Percentiles rank a stretch among this genome's conserved stretches.
Conservation (phyloP, 2,113 vertebrate species). For the Xyliphius kryptos region DNA sequence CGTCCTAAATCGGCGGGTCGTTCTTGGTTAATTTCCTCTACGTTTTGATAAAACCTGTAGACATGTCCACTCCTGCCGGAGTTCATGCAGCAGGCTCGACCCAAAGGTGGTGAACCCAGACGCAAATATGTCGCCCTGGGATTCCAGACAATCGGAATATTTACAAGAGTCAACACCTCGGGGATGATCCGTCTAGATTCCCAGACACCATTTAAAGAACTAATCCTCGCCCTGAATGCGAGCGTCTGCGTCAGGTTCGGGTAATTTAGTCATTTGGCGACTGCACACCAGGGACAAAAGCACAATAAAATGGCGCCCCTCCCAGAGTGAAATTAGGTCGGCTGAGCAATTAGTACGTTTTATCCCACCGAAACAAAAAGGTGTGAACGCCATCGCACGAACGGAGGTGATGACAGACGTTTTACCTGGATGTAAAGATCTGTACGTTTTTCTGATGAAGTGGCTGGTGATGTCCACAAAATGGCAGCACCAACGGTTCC, state of each 20-base stretch:
- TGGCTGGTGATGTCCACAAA: too few relatives aligned
- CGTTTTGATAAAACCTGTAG: slow-evolving; percentile 25
- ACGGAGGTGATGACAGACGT: background rate
- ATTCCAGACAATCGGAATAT: slow-evolving; percentile 29
- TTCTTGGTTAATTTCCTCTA: slow-evolving; percentile 34
- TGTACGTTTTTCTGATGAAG: too few relatives aligned
- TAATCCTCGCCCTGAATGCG: too few relatives aligned
- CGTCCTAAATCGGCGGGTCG: too few relatives aligned
- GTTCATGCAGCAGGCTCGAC: background rate
- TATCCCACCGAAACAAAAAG: background rate
- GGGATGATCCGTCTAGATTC: slow-evolving; percentile 21
- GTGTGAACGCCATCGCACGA: background rate
- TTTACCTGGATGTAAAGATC: too few relatives aligned
- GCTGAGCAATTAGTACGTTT: background rate
- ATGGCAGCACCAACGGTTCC: too few relatives aligned
- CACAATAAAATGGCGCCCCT: too few relatives aligned
- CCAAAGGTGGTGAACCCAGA: slow-evolving; percentile 27
- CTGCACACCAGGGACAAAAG: too few relatives aligned
- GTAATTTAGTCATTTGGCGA: background rate
- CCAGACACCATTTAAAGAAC: slow-evolving; percentile 24
- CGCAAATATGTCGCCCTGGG: slow-evolving; percentile 39
- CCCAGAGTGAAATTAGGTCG: background rate
- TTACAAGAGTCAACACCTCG: slow-evolving; percentile 26
- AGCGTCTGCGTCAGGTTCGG: background rate
- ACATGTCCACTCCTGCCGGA: slow-evolving; percentile 26